phyloP scores from a whole-genome alignment of 2,888 invertebrate genomes.

The Drosophila infuscata region DNA sequence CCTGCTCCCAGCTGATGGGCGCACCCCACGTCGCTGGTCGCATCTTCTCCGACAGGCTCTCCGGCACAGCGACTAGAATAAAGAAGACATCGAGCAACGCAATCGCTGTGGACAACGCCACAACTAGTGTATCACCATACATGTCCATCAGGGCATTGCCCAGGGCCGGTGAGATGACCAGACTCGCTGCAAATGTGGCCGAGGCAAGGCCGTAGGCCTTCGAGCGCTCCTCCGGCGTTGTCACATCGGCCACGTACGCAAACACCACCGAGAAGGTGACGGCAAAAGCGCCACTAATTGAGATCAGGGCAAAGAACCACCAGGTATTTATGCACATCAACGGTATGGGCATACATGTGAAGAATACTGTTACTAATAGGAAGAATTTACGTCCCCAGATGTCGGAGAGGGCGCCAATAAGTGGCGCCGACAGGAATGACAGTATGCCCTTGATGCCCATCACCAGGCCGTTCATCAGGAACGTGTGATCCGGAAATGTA shows the following conservation, averaged over 20 bases:
- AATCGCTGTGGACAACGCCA: conserved; percentile 97
- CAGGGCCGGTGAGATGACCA: conserved; percentile 99
- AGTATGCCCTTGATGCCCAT: conserved; percentile 99
- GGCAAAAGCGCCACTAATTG: conserved; percentile 99
- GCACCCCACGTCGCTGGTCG: conserved; percentile 92
- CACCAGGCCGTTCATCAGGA: conserved; percentile 98
- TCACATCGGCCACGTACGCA: conserved; percentile 99
- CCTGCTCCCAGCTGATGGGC: conserved; percentile 98
- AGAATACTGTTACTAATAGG: conserved; percentile 98
- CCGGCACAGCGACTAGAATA: conserved; percentile 98
- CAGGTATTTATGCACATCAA: conserved; percentile 99
- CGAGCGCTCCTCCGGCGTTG: conserved; percentile 97
- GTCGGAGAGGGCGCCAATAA: conserved; percentile 98
- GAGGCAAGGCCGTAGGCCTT: conserved; percentile 98
- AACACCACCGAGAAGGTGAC: conserved; percentile 99
- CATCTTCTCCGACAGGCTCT: conserved; percentile 98
- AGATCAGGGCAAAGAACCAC: conserved; percentile 99
- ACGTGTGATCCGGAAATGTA: conserved; percentile 99
- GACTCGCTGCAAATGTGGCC: conserved; percentile 99
- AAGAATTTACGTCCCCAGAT: conserved; percentile 99
- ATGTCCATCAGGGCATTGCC: conserved; percentile 95
- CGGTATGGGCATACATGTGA: conserved; percentile 99
- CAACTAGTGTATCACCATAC: conserved; percentile 94
- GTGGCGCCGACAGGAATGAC: conserved; percentile 98
- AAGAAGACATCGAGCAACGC: conserved; percentile 99